Percentiles rank a stretch among this genome's conserved stretches.
phyloP scores from a whole-genome alignment of 2,888 invertebrate genomes.

The Amphiduros pacificus region DNA sequence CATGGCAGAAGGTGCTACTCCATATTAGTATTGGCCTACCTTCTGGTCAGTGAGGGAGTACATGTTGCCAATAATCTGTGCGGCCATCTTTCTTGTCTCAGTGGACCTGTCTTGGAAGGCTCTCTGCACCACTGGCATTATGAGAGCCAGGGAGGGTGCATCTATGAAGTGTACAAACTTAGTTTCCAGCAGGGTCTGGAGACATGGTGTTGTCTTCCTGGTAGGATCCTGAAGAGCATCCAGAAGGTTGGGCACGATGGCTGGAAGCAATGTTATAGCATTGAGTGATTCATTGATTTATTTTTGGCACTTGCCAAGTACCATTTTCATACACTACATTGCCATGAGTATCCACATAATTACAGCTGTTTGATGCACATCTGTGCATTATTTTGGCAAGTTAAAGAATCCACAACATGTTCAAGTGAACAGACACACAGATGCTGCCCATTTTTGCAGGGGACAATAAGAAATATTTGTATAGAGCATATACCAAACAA shows the following conservation, averaged over 20 bases:
- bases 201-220: conserved; percentile 86
- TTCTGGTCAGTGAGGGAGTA: conserved; percentile 98
- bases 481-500: too few relatives aligned
- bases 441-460: too few relatives aligned
- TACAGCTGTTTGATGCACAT: too few relatives aligned
- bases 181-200: conserved; percentile 76
- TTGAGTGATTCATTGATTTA: too few relatives aligned
- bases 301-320: too few relatives aligned
- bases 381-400: too few relatives aligned
- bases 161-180: conserved; percentile 99
- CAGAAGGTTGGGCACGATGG: conserved; percentile 67
- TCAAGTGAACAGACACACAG: too few relatives aligned
- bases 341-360: too few relatives aligned
- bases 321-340: too few relatives aligned
- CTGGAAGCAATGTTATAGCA: too few relatives aligned
- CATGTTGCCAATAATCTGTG: conserved; percentile 99
- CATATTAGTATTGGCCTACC: conserved; percentile 42
- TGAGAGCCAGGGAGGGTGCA: conserved; percentile 94
- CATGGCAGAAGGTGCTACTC: not conserved
- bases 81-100: conserved; percentile 98
- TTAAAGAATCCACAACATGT: too few relatives aligned
- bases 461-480: too few relatives aligned
- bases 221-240: conserved; percentile 95
- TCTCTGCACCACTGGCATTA: conserved; percentile 98
- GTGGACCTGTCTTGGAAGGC: conserved; percentile 97